Evolutionary conservation across 2,888 invertebrate genomes (phyloP), one percentile per base, ranked within the genome.

Genomic region (Leptopilina drosophilae): DNA sequence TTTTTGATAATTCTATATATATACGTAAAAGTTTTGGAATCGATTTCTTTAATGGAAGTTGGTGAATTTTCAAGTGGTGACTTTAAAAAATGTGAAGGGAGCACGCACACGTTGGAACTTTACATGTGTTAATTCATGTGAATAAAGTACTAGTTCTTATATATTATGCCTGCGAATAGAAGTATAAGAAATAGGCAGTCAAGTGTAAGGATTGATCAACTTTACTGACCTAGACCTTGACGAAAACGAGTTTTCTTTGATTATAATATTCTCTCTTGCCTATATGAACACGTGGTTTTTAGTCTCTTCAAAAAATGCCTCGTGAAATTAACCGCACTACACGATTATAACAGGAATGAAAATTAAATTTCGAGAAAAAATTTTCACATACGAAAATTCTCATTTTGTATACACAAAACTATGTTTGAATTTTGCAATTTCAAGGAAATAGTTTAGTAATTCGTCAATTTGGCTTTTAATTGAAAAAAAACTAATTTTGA

Each of bases 171-270:
- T 15, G 33, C 33, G 59, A 59, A 59, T 59, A 46, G 26, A 7
- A 49, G 20, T 9, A 33, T 33, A 33, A 67, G n/a, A 26, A 12
- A 49, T 20, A 69, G 14, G 11, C 67, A 53, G 46, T 69, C 67
- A 69, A 69, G 49, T 53, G 15, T 49, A 49, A 62, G 49, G 20
- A 69, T 69, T 69, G 67, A 69, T 69, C 67, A 67, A 20, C 46
- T 67, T 46, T 40, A 9, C 40, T 67, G 81, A 79, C 82, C 82
- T 79, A 79, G 82, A 81, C 83, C 81, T 83, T 80, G 83, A 79
- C 20, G 78, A 62, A 62, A 78, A 64, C 56, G 59, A 76, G 78
- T 64, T 76, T 76, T 76, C 59, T 15, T 69, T 65, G 49, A 69
- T 69, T 69, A 26, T 69, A 33, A 20, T 20, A 20, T 20, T 20